Evolutionary conservation across 1,140 invertebrate species (phyloP).

Genomic region (Ceratitis capitata): DNA sequence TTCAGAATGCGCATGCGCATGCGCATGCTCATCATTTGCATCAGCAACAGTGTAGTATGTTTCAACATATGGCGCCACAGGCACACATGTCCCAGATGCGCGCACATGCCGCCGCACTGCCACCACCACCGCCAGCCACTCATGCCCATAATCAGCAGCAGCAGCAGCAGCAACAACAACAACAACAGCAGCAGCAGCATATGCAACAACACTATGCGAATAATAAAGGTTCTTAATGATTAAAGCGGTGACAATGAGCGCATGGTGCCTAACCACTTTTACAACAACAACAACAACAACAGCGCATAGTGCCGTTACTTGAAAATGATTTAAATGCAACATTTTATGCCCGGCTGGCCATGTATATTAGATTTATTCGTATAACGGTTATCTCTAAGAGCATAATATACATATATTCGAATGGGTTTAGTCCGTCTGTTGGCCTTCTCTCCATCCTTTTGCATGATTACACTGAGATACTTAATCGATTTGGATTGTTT

Average conservation of each 20-base stretch:
- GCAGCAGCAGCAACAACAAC: conserved; percentile 47
- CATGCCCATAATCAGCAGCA: conserved; percentile 54
- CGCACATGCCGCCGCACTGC: conserved; percentile 43
- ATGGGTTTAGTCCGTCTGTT: too few relatives aligned
- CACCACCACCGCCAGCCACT: conserved; percentile 47
- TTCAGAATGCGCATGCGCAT: conserved; percentile 47
- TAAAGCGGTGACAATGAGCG: not conserved
- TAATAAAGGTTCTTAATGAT: too few relatives aligned
- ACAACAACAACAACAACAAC: not conserved
- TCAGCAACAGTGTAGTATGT: conserved; percentile 62
- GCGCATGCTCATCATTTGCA: conserved; percentile 51
- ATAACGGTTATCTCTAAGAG: too few relatives aligned
- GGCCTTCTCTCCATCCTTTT: too few relatives aligned
- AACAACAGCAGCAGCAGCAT: conserved; percentile 39
- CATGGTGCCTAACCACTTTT: too few relatives aligned
- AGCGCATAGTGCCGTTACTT: not conserved
- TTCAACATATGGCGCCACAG: conserved; percentile 58
- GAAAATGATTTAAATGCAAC: not conserved
- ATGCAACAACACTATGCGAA: conserved; percentile 50
- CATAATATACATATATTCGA: too few relatives aligned
- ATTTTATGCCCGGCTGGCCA: not conserved
- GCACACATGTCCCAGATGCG: conserved; percentile 52
- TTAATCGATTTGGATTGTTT: too few relatives aligned
- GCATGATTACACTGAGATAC: too few relatives aligned
- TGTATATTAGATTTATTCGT: too few relatives aligned